Percentiles rank a stretch among this genome's conserved stretches.
Conservation (phyloP, 2,797 vertebrate species). For the Mormyrops boulengeri region DNA sequence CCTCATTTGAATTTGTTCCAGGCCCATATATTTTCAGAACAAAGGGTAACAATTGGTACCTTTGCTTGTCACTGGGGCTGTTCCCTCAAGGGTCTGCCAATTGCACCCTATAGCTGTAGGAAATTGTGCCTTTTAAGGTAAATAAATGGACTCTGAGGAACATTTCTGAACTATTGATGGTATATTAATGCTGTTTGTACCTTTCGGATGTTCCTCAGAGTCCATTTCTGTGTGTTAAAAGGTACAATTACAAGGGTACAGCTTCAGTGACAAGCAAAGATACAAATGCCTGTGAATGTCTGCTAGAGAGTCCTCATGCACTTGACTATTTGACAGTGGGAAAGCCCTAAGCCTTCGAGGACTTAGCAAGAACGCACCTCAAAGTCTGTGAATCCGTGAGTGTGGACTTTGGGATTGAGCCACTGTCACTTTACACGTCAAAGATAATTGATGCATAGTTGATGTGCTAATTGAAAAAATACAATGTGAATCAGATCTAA, state of each 20-base stretch:
- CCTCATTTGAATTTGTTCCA: not conserved
- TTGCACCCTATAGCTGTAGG: not conserved
- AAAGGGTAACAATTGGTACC: not conserved
- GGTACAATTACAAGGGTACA: not conserved
- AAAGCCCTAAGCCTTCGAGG: not conserved
- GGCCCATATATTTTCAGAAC: not conserved
- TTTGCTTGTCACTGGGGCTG: not conserved
- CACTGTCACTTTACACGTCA: not conserved
- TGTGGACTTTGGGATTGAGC: not conserved
- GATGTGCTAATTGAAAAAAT: not conserved
- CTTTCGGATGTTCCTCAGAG: not conserved
- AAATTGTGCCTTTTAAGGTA: not conserved
- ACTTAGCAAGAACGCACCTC: not conserved
- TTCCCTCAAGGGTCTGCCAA: not conserved
- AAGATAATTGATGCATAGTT: not conserved
- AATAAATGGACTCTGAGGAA: not conserved
- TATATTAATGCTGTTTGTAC: not conserved
- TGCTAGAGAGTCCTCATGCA: not conserved
- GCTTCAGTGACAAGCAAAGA: not conserved
- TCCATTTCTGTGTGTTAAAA: not conserved
- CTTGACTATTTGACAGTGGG: not conserved
- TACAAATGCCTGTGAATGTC: not conserved
- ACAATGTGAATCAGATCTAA: not conserved
- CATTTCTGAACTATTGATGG: not conserved
- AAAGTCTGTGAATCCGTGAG: not conserved